Conservation (phyloP, 2,888 invertebrate genomes). For the Neuroscelio doddi region DNA sequence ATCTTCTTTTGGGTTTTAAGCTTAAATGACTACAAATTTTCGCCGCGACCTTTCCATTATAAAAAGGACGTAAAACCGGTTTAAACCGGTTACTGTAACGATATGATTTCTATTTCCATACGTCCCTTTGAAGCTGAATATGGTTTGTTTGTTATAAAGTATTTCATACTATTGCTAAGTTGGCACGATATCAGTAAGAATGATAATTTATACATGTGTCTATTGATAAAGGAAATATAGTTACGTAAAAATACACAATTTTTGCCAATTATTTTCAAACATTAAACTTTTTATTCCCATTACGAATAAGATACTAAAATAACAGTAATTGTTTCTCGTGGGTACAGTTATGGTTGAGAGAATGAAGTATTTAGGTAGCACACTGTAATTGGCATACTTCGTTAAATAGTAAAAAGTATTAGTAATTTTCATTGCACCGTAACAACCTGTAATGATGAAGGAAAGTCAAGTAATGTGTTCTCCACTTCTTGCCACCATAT, state of each 20-base stretch:
- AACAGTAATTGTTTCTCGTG: no score
- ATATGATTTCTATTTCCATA: conserved; percentile 22
- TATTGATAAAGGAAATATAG: not conserved
- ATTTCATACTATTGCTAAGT: not conserved
- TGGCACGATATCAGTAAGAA: not conserved
- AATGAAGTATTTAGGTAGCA: no score
- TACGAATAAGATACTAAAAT: no score
- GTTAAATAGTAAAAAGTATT: no score
- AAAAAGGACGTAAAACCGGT: conserved; percentile 19
- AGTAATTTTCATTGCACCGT: no score
- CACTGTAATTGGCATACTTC: no score
- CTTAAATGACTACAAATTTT: conserved; percentile 14
- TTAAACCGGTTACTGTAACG: conserved; percentile 19
- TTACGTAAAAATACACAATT: not conserved
- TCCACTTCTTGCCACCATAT: no score
- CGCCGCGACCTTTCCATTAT: conserved; percentile 14
- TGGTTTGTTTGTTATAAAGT: conserved; percentile 5
- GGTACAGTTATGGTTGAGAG: no score
- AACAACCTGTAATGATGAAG: no score
- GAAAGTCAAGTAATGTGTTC: no score
- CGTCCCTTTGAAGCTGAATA: conserved; percentile 10
- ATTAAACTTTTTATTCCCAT: no score
- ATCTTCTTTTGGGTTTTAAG: conserved; percentile 1
- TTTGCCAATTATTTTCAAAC: not conserved
- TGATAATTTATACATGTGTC: not conserved